Conservation (phyloP, 2,113 vertebrate genomes). For the Embiotoca jacksoni region DNA sequence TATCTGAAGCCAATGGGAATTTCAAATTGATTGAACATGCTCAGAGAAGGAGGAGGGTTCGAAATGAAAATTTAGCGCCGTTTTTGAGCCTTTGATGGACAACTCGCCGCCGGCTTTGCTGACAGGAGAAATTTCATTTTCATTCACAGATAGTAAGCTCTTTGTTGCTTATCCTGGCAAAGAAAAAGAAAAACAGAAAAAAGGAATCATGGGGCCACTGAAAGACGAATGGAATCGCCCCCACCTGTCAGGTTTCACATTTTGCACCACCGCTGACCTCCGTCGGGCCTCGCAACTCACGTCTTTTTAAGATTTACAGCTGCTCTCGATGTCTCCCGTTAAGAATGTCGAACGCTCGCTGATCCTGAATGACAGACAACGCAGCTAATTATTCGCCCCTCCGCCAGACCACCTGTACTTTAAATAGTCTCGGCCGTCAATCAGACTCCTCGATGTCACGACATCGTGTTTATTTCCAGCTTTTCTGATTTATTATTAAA, state of each 20-base stretch:
- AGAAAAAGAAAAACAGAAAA: slow-evolving; percentile 50
- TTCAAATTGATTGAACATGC: slow-evolving; percentile 72
- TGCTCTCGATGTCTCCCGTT: slow-evolving; percentile 27
- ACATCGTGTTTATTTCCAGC: slow-evolving; percentile 4
- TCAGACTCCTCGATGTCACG: slow-evolving; percentile 8
- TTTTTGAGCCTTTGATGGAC: slow-evolving; percentile 53
- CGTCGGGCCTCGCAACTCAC: slow-evolving; percentile 11
- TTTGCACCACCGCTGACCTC: slow-evolving; percentile 1
- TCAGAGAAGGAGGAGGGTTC: slow-evolving; percentile 50
- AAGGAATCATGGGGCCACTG: slow-evolving; percentile 58
- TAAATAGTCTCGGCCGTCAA: slow-evolving; percentile 11
- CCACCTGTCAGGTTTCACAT: slow-evolving; percentile 6
- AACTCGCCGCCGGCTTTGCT: slow-evolving; percentile 46
- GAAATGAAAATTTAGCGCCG: slow-evolving; percentile 51
- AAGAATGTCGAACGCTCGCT: slow-evolving; percentile 20
- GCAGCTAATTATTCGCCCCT: slow-evolving; percentile 29
- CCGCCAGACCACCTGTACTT: slow-evolving; percentile 25
- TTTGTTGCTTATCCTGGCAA: slow-evolving; percentile 42
- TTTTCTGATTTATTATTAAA: not conserved
- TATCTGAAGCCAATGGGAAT: slow-evolving; percentile 66
- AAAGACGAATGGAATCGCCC: not conserved
- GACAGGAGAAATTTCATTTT: slow-evolving; percentile 54
- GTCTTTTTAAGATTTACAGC: slow-evolving; percentile 28
- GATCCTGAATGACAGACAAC: slow-evolving; percentile 29
- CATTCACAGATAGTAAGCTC: slow-evolving; percentile 44